phyloP scores from a whole-genome alignment of 1,140 invertebrate species.

The Drosophila virilis region DNA sequence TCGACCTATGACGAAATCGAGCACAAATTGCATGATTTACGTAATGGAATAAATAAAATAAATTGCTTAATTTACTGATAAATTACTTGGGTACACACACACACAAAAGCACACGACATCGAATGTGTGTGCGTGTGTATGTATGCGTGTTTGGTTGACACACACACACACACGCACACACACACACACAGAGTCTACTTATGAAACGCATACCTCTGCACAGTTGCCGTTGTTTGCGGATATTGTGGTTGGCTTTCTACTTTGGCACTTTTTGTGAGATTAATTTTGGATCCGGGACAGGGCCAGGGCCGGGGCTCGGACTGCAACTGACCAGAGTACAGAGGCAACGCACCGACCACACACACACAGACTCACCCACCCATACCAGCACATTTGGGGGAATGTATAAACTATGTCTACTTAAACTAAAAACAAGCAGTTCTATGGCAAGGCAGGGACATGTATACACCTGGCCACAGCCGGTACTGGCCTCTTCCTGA shows the following conservation, averaged over 20 bases:
- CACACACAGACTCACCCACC: constrained; percentile 17
- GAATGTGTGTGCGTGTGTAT: constrained; percentile 4
- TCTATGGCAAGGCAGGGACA: constrained; percentile 20
- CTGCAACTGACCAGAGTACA: constrained; percentile 19
- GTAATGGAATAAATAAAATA: constrained; percentile 84
- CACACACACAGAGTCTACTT: constrained; percentile 23
- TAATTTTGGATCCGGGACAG: constrained; percentile 57
- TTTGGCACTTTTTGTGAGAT: constrained; percentile 76
- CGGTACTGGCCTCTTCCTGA: constrained; percentile 23
- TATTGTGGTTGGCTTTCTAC: constrained; percentile 57
- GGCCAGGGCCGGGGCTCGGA: not conserved
- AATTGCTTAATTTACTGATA: constrained; percentile 84
- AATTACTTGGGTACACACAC: constrained; percentile 76
- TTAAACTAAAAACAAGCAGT: constrained; percentile 54
- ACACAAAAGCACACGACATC: not conserved
- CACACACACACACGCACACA: constrained; percentile 44
- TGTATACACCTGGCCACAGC: constrained; percentile 44
- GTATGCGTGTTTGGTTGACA: constrained; percentile 7
- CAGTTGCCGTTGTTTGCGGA: constrained; percentile 10
- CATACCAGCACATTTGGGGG: constrained; percentile 14
- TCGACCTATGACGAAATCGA: constrained; percentile 75
- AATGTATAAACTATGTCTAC: constrained; percentile 74
- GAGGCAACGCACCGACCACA: constrained; percentile 10
- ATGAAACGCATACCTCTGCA: constrained; percentile 32
- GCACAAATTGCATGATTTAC: constrained; percentile 84